These are phyloP conservation scores for Bombus picipes DNA, from an alignment of 1,140 invertebrate genomes.

Conservation along the genomic window DNA sequence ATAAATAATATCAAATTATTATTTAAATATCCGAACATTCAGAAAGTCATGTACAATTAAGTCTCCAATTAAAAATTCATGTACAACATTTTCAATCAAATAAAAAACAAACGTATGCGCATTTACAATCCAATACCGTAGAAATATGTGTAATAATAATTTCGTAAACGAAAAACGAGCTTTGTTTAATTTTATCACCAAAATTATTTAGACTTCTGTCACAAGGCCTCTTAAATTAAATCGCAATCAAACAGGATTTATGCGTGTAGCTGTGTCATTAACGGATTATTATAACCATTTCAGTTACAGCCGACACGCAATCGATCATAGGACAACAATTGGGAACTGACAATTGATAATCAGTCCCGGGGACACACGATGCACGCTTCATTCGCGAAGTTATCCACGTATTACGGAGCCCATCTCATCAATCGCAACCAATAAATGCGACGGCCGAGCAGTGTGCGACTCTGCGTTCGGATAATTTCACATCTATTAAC, in stretches of 20 bases:
- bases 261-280: conserved; percentile 24
- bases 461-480: conserved; percentile 4
- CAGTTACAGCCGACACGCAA: conserved; percentile 2
- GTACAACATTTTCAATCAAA: not conserved
- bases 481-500: conserved; percentile 66
- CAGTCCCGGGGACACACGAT: conserved; percentile 28
- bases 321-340: conserved; percentile 54
- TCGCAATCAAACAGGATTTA: not conserved
- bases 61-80: not conserved
- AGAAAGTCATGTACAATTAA: not conserved
- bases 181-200: not conserved
- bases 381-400: conserved; percentile 45
- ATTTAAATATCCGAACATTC: too few species aligned
- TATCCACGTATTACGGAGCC: conserved; percentile 48
- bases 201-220: not conserved
- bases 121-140: not conserved
- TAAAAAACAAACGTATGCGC: too few species aligned
- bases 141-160: not conserved
- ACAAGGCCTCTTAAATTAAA: not conserved
- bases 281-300: conserved; percentile 43
- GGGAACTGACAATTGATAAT: conserved; percentile 60
- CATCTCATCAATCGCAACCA: conserved; percentile 59
- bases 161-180: not conserved
- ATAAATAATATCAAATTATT: too few species aligned
- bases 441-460: conserved; percentile 52